Evolutionary conservation across 1,140 invertebrate genomes (phyloP).

Genomic region (Anoplolepis gracilipes): DNA sequence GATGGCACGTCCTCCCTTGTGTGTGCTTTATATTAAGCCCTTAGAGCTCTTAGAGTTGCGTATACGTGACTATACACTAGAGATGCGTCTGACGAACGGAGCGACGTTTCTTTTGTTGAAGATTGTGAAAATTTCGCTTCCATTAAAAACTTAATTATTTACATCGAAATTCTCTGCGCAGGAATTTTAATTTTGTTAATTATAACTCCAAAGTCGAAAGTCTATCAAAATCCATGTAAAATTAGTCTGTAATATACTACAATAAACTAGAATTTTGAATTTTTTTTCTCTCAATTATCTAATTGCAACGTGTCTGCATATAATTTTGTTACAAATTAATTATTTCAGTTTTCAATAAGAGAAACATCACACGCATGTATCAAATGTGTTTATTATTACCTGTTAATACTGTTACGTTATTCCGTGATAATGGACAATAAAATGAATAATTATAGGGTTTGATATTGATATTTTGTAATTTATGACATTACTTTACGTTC

Average conservation of each 20-base stretch:
- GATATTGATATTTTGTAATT: neutral
- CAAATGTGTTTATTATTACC: neutral
- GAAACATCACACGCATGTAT: neutral
- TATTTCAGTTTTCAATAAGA: neutral
- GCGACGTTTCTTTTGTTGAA: neutral
- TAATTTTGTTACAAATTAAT: neutral
- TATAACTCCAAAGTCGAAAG: neutral
- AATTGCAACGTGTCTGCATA: too few relatives aligned
- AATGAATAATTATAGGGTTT: neutral
- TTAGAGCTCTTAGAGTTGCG: neutral
- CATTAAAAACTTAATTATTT: neutral
- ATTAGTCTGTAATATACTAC: neutral
- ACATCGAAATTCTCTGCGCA: neutral
- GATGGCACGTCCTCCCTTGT: constrained; percentile 12
- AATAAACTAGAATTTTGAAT: neutral
- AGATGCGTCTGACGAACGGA: neutral
- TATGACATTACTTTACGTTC: neutral
- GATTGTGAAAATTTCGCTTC: neutral
- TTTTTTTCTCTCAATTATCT: too few relatives aligned
- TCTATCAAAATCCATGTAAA: neutral
- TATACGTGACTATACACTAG: neutral
- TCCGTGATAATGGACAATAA: neutral
- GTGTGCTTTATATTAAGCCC: constrained; percentile 14
- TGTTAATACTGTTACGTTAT: neutral
- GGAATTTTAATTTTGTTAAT: neutral